Base-by-base conservation (phyloP, 1,140 invertebrate species). In the Metaphire vulgaris region DNA sequence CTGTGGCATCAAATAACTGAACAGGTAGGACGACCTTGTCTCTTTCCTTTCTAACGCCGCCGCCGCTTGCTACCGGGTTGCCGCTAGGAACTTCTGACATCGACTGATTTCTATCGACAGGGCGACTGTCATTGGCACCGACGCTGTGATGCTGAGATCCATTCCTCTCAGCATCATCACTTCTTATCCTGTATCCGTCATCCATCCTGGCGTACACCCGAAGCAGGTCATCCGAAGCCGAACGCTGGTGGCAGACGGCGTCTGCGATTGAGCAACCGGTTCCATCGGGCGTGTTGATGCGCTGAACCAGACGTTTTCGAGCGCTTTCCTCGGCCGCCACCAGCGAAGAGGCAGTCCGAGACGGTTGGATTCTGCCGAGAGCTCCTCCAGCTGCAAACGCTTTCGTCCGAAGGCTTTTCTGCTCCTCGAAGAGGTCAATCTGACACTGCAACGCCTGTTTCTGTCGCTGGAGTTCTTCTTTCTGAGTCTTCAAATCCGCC, bases 381-480 rank as follows among this genome's bases (percentile, higher is more conserved):
- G 6, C 6, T 56, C 41, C 41, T 21, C 6, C 41, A 21, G 21
- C 41, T 56, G 41, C 41, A 56, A 12, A 56, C 6, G 41, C 41
- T 21, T 56, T 56, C 41, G 21, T 56, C 21, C 6, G 6, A 12
- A 6, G 41, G 21, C 41, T 56, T 41, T 74, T 72, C 34, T 76
- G 69, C 68, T 73, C 33, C 68, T 79, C 41, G 65, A 77, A 79
- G 29, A 78, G 73, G 64, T 78, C 74, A 26, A 75, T 76, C 75
- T 79, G 74, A 2, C 72, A 33, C 56, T 91, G 90, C 0, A 95
- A 86, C 31, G 91, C 88, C 81, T 95, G 92, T 81, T 95, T 88
- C 83, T 93, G 90, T 34, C 93, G 85, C 84, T 94, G 95, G 16
- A 96, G 86, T 78, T 93, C 91, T 81, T 96, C 94, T 14, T 93